These are phyloP conservation scores for Rhinolophus ferrumequinum DNA, from an alignment of 2,113 vertebrate genomes.

Conservation along the genomic window DNA sequence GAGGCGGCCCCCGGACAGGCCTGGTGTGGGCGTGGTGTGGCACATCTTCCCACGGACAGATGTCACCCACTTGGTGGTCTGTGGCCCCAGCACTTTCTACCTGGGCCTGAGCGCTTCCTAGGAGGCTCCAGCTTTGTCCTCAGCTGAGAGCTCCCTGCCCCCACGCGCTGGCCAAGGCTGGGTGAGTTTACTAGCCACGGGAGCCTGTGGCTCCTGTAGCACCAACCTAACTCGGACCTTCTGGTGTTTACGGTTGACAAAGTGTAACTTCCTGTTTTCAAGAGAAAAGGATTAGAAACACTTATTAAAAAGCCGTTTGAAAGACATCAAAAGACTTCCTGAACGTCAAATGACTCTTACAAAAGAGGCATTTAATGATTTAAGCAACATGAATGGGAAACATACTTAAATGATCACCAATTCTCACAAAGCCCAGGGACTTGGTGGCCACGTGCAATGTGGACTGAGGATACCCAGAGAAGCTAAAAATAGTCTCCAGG, in stretches of 20 bases:
- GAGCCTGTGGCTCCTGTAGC: neutral
- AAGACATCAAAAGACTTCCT: constrained; percentile 80
- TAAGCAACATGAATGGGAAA: constrained; percentile 43
- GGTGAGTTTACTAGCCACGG: neutral
- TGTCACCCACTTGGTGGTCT: neutral
- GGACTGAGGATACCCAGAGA: neutral
- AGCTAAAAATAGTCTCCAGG: neutral
- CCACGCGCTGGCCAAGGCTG: neutral
- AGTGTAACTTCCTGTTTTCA: constrained; percentile 78
- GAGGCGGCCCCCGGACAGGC: neutral
- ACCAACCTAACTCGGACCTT: constrained; percentile 47
- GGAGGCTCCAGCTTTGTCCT: neutral
- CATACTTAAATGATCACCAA: neutral
- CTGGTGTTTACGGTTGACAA: constrained; percentile 63
- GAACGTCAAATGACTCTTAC: constrained; percentile 74
- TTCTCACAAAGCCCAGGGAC: neutral
- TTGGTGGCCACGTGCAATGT: fast-evolving
- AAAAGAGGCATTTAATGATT: constrained; percentile 71
- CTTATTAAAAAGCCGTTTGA: constrained; percentile 81
- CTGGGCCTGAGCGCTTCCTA: neutral
- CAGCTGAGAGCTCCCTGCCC: neutral
- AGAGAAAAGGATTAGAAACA: constrained; percentile 79
- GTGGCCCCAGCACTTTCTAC: fast-evolving
- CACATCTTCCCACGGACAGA: fast-evolving
- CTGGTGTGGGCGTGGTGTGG: no score